phyloP scores from a whole-genome alignment of 2,113 vertebrate species.

The Anolis carolinensis region DNA sequence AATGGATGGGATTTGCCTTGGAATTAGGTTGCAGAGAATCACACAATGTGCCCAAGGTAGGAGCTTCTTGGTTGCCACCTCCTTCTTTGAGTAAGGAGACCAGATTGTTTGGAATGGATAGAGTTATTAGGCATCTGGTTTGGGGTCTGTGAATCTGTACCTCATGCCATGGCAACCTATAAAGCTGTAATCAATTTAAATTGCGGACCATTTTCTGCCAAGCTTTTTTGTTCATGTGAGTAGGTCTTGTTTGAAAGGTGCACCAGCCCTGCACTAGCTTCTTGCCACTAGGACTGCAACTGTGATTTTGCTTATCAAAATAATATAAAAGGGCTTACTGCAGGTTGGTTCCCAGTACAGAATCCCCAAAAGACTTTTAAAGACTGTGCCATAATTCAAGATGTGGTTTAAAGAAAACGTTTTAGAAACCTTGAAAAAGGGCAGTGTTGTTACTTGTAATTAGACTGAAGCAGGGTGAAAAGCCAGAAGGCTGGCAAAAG shows the following conservation, averaged over 20 bases:
- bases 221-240: no score
- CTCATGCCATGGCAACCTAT: no score
- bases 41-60: no score
- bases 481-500: slow-evolving; percentile 43
- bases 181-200: no score
- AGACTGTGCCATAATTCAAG: slow-evolving; percentile 35
- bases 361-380: slow-evolving; percentile 30
- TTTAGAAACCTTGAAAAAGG: slow-evolving; percentile 34
- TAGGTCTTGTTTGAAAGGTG: background rate
- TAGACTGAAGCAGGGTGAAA: slow-evolving; percentile 44
- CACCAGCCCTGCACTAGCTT: background rate
- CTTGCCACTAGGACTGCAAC: background rate
- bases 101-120: no score
- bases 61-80: no score
- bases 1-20: no score
- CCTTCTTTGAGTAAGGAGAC: no score
- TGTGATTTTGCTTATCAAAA: slow-evolving; percentile 24
- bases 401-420: slow-evolving; percentile 42
- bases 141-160: no score
- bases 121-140: no score
- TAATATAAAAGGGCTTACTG: slow-evolving; percentile 3
- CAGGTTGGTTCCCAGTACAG: slow-evolving; percentile 24
- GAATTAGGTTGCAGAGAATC: no score
- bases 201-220: no score
- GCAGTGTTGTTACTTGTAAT: slow-evolving; percentile 48